Base-by-base conservation (phyloP, 1,140 invertebrate genomes). In the Melipona quadrifasciata region DNA sequence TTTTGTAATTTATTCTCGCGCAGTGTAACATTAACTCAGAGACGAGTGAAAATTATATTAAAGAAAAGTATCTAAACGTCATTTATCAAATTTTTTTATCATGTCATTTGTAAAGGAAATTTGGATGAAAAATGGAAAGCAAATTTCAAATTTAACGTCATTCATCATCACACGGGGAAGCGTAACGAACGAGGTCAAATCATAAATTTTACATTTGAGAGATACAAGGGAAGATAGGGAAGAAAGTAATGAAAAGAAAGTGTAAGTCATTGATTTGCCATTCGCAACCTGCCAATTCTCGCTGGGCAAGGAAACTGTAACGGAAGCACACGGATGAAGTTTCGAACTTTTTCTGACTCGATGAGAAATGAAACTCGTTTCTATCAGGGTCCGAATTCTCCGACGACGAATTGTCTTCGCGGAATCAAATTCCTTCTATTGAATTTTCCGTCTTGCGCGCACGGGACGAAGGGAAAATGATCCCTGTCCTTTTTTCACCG, bases 381-480 rank as follows among this genome's bases (percentile, higher is more conserved):
- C 34, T 55, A 4, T 14, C 19, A 5, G 16, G 19, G 10, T 17
- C 1, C 21, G 27, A 78, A 34, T 67, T 65, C 47, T 47, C 14
- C 21, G 31, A 2, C 67, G 21, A 17, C 51, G 61, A 53, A 77
- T 64, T 78, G 47, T 53, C 17, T 53, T 34, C n/a, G 17, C n/a
- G 51, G 21, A 80, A 80, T 57, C 24, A 68, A 78, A 78, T 67
- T 78, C 65, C 21, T 14, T 34, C 51, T 34, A 53, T 67, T 27
- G 14, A 31, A 67, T 67, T 31, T 34, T 17, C 8, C 0, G 10
- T 19, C 21, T 51, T 14, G 6, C 14, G 3, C 8, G 8, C 17
- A 0, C 75, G 17, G n/a, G n/a, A 77, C 19, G n/a, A 0, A 27
- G 1, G 5, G 64, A 65, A 31, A 16, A 67, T 12, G 16, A 67